Evolutionary conservation across 2,113 vertebrate species (phyloP).

Genomic region (Tinamus guttatus): DNA sequence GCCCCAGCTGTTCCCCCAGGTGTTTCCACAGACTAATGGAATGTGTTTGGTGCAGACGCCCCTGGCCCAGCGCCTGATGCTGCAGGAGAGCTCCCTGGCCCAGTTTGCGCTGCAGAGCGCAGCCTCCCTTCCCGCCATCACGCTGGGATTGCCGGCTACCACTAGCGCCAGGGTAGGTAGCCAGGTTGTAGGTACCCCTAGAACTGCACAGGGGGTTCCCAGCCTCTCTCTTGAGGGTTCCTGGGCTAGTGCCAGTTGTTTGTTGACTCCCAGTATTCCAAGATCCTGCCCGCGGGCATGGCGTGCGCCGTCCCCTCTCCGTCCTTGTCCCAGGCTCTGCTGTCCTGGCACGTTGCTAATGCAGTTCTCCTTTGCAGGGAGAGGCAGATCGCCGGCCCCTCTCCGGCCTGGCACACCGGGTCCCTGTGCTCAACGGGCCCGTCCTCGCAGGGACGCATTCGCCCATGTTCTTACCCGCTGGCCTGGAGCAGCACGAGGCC

Average conservation of each 20-base stretch:
- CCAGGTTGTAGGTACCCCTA: neutral
- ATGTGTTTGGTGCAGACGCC: conserved; percentile 53
- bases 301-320: fast-evolving
- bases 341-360: neutral
- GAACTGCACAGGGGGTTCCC: neutral
- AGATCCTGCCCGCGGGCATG: fast-evolving
- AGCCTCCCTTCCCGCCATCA: conserved; percentile 84
- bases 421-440: conserved; percentile 66
- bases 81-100: conserved; percentile 84
- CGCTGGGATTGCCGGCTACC: conserved; percentile 85
- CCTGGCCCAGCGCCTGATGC: conserved; percentile 81
- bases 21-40: neutral
- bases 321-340: neutral
- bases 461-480: conserved; percentile 82
- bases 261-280: neutral
- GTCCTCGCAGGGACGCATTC: conserved; percentile 75
- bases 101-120: conserved; percentile 87
- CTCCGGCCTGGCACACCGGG: conserved; percentile 76
- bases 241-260: neutral
- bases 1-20: neutral
- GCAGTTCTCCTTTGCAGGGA: conserved; percentile 63
- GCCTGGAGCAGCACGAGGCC: conserved; percentile 84
- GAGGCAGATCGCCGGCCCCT: conserved; percentile 80
- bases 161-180: conserved; percentile 81
- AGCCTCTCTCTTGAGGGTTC: neutral